Evolutionary conservation across 2,797 vertebrate species (phyloP).

Genomic region (Garrulus glandarius): DNA sequence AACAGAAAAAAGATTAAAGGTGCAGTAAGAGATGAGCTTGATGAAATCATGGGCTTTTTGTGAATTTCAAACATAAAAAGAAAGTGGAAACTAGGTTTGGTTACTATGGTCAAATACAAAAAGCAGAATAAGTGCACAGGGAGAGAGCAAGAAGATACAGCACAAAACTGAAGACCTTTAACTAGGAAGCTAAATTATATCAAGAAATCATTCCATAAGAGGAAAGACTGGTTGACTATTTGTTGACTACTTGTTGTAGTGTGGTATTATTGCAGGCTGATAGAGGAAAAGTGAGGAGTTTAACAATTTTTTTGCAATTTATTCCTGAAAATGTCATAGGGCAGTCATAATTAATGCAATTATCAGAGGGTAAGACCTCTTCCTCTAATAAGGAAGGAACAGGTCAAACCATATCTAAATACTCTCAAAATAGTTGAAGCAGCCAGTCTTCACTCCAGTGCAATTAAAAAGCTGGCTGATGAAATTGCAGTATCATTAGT

Average conservation of each 20-base stretch:
- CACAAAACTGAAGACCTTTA: background rate
- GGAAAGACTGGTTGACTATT: background rate
- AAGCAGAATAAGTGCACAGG: background rate
- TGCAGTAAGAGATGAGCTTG: background rate
- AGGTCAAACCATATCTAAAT: background rate
- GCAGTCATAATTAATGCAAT: background rate
- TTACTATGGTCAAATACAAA: background rate
- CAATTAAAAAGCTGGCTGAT: background rate
- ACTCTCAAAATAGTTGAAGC: background rate
- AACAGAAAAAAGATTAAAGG: background rate
- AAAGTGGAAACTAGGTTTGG: background rate
- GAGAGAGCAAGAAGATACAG: background rate
- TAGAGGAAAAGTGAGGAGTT: background rate
- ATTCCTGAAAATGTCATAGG: background rate
- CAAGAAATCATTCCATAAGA: background rate
- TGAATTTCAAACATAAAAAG: background rate
- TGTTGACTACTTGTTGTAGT: background rate
- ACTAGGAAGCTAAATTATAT: background rate
- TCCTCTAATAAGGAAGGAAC: background rate
- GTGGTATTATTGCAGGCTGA: background rate
- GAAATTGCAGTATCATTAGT: background rate
- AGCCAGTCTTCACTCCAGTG: background rate
- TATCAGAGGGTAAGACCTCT: background rate
- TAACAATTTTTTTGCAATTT: background rate
- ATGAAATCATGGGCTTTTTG: background rate